Conservation (phyloP, 2,888 invertebrate species). For the Apamea monoglypha region DNA sequence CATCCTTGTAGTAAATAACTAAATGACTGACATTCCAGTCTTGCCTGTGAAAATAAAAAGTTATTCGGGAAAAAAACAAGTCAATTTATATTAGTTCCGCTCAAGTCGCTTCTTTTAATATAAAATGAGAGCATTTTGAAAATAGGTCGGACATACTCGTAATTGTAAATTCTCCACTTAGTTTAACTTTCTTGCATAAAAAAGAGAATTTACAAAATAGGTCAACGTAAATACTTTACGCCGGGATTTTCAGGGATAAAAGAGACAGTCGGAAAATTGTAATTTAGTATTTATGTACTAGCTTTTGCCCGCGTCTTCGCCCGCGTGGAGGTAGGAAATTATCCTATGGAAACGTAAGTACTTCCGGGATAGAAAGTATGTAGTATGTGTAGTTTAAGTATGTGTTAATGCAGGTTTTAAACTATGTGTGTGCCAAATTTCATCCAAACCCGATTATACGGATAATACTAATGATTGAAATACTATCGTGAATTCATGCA, state of each 20-base stretch:
- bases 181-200: not conserved
- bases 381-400: too few relatives aligned
- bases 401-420: too few relatives aligned
- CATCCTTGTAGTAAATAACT: not conserved
- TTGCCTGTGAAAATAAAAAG: not conserved
- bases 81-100: constrained; percentile 39
- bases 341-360: too few relatives aligned
- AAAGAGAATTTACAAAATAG: constrained; percentile 16
- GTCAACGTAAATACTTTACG: constrained; percentile 3
- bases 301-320: too few relatives aligned
- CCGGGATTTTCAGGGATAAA: not conserved
- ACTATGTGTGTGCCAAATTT: too few relatives aligned
- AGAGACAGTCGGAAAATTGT: not conserved
- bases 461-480: too few relatives aligned
- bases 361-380: too few relatives aligned
- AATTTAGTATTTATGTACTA: not conserved
- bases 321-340: too few relatives aligned
- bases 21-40: not conserved
- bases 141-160: constrained; percentile 25
- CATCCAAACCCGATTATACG: too few relatives aligned
- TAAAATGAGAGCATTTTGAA: constrained; percentile 36
- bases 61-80: constrained; percentile 6
- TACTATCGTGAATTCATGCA: too few relatives aligned
- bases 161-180: constrained; percentile 46
- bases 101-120: constrained; percentile 16